Percentiles rank a stretch among this genome's conserved stretches.
These are phyloP conservation scores for Spinus olivaceus DNA, from an alignment of 2,797 vertebrate species.

Conservation along the genomic window DNA sequence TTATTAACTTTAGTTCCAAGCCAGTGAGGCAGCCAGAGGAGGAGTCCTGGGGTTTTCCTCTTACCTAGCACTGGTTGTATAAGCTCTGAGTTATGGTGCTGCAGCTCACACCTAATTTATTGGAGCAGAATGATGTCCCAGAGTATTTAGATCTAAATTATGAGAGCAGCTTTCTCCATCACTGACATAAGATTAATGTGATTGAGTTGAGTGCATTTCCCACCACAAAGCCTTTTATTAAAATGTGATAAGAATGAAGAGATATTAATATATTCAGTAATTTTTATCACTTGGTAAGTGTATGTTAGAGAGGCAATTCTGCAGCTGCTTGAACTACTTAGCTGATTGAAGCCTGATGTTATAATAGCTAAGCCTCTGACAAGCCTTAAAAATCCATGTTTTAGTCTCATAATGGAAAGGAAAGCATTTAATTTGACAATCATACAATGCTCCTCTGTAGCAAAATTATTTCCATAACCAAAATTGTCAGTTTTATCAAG, in stretches of 20 bases:
- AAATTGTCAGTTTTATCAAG: not conserved
- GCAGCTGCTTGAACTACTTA: not conserved
- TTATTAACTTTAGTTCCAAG: not conserved
- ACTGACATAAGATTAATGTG: not conserved
- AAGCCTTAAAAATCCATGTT: not conserved
- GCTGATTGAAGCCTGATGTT: not conserved
- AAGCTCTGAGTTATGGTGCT: not conserved
- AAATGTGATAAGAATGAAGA: not conserved
- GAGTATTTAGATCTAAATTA: not conserved
- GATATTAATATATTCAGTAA: not conserved
- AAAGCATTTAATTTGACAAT: not conserved
- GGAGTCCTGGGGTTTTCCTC: not conserved
- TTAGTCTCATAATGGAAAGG: not conserved
- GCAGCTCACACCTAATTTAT: not conserved
- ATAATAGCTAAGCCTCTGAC: not conserved
- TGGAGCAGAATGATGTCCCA: not conserved
- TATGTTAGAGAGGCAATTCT: not conserved
- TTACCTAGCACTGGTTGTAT: not conserved
- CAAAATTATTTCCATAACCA: not conserved
- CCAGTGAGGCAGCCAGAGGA: not conserved
- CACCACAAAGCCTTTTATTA: not conserved
- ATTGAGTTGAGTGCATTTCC: not conserved
- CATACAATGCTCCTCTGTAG: not conserved
- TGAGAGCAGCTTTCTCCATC: not conserved
- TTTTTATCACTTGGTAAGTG: not conserved